phyloP scores from a whole-genome alignment of 1,140 invertebrate species.

The Procambarus virginalis region DNA sequence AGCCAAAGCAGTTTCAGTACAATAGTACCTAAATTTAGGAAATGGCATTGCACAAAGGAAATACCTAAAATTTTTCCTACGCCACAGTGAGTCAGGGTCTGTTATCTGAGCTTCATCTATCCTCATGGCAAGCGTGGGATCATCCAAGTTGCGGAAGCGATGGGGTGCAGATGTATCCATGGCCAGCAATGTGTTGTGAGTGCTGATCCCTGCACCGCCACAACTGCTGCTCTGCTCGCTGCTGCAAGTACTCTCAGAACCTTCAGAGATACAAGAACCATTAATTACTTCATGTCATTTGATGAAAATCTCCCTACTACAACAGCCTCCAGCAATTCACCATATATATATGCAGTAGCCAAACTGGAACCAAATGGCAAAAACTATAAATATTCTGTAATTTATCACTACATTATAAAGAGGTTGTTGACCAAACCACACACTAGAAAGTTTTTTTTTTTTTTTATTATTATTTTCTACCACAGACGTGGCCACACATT shows the following conservation, averaged over 20 bases:
- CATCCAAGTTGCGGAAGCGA: constrained; percentile 74
- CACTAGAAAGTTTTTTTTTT: no score
- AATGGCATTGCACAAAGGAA: not conserved
- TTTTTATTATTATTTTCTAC: no score
- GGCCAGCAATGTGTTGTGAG: constrained; percentile 81
- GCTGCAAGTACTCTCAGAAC: constrained; percentile 70
- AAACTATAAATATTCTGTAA: no score
- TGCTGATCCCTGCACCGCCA: constrained; percentile 81
- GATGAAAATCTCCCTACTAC: no score
- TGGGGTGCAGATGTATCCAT: constrained; percentile 76
- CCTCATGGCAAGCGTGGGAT: constrained; percentile 79
- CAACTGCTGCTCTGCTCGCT: constrained; percentile 70
- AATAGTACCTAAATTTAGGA: not conserved
- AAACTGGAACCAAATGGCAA: no score
- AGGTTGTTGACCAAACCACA: no score
- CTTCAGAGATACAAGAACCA: constrained; percentile 15
- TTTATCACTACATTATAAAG: no score
- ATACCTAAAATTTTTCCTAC: constrained; percentile 75
- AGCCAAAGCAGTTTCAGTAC: not conserved
- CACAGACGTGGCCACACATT: no score
- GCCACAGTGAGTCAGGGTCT: constrained; percentile 89
- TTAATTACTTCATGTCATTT: no score
- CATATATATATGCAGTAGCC: no score
- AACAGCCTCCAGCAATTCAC: no score
- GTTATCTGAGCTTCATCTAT: constrained; percentile 87